Evolutionary conservation across 2,113 vertebrate species (phyloP), one percentile per base, ranked within the genome.

Genomic region (Pachyramphus minor): DNA sequence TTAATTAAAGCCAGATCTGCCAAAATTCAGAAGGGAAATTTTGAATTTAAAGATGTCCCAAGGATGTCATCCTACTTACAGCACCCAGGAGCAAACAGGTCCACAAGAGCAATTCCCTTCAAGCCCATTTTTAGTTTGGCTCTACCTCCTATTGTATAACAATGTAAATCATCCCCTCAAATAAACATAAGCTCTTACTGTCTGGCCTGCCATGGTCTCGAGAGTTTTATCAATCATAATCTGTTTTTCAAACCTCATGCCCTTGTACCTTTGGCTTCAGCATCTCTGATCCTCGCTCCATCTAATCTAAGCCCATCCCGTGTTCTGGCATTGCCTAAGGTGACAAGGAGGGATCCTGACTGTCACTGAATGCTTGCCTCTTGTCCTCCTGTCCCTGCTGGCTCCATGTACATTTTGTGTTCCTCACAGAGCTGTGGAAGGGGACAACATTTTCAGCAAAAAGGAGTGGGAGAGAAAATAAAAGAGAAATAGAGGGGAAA

Each of bases 211-310:
- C 11, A 17, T 0, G 0, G 18, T 84, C 64, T 66, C 83, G 30
- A n/a, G 50, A 62, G 14, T 74, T 91, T 84, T 55, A 52, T 74
- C 68, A 74, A 3, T 35, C 25, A 2, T 59, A 39, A 27, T 28
- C 19, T 93, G 68, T 72, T 93, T 92, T 81, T 84, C 15, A 63
- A 8, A 52, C 27, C 13, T 78, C 22, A 9, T 92, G 86, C 15
- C 89, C 91, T 95, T 95, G 89, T 93, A 64, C 35, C 62, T 94
- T 93, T 92, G 82, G 37, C 52, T 92, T 66, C 69, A 81, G 76
- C 76, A 44, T 67, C 0, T 0, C 67, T 83, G 78, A 37, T 63
- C 67, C 41, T 93, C 0, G 0, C 47, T 71, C 19, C 59, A 18
- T 90, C 16, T 50, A 2, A 5, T 56, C n/a, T 16, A 5, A 93